Evolutionary conservation across 2,113 vertebrate species (phyloP).

Genomic region (Syngnathus scovelli): DNA sequence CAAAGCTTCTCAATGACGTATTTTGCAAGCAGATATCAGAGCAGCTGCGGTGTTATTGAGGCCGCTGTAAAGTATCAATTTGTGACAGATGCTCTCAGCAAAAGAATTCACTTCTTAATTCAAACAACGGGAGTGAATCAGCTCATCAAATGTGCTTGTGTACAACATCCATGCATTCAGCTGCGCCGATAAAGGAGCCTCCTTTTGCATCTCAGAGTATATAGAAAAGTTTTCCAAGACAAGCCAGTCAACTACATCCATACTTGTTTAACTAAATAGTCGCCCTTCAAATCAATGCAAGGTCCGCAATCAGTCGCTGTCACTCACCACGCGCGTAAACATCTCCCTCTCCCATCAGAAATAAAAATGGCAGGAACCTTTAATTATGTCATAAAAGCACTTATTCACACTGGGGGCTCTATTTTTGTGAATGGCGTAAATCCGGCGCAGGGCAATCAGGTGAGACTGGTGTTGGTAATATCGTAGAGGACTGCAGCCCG

Average conservation of each 20-base stretch:
- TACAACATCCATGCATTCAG: neutral
- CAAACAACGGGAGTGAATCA: neutral
- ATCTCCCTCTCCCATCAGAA: neutral
- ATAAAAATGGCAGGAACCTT: neutral
- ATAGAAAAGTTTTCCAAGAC: neutral
- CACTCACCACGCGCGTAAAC: neutral
- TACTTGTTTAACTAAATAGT: neutral
- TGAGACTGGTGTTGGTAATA: neutral
- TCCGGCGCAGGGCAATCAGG: too few relatives aligned
- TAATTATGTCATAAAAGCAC: neutral
- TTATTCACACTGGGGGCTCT: neutral
- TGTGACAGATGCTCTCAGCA: conserved; percentile 13
- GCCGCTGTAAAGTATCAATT: conserved; percentile 6
- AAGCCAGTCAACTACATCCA: neutral
- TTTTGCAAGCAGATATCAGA: conserved; percentile 9
- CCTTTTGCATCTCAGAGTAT: neutral
- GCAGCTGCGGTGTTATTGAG: conserved; percentile 8
- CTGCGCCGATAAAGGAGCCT: neutral
- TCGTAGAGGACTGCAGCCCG: neutral
- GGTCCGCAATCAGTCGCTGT: neutral
- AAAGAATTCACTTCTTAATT: conserved; percentile 7
- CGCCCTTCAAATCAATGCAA: neutral
- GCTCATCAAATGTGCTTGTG: conserved; percentile 4
- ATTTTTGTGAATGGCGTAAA: too few relatives aligned
- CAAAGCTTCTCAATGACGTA: neutral